Evolutionary conservation across 2,888 invertebrate genomes (phyloP).

Genomic region (Eupithecia pulchellata): DNA sequence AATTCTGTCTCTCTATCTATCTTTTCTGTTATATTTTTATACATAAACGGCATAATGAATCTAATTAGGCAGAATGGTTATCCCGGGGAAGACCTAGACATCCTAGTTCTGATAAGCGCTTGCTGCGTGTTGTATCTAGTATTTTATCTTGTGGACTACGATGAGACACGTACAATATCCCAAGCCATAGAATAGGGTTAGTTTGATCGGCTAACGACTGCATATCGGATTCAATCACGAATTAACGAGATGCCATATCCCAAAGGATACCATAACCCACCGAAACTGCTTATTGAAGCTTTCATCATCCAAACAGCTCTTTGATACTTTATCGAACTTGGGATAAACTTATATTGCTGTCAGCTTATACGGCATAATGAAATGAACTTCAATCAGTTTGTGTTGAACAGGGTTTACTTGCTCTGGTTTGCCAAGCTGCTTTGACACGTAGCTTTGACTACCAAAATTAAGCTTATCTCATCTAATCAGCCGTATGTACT

Average conservation of each 20-base stretch:
- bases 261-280: slow-evolving; percentile 34
- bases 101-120: not conserved
- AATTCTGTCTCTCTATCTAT: no score
- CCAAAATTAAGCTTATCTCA: not conserved
- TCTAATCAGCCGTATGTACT: not conserved
- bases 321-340: slow-evolving; percentile 14
- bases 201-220: slow-evolving; percentile 31
- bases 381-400: slow-evolving; percentile 8
- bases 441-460: not conserved
- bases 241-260: slow-evolving; percentile 40
- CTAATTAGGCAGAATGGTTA: no score
- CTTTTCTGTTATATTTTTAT: no score
- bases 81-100: no score
- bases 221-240: slow-evolving; percentile 41
- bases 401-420: not conserved
- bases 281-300: slow-evolving; percentile 39
- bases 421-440: not conserved
- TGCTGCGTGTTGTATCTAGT: not conserved
- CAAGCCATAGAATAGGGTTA: slow-evolving; percentile 21
- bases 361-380: slow-evolving; percentile 10
- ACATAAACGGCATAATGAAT: no score
- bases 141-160: not conserved
- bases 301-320: slow-evolving; percentile 31
- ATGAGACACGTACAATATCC: slow-evolving; percentile 4
- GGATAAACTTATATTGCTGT: slow-evolving; percentile 6